Evolutionary conservation across 2,888 invertebrate genomes (phyloP).

Genomic region (Halictus quadricinctus): DNA sequence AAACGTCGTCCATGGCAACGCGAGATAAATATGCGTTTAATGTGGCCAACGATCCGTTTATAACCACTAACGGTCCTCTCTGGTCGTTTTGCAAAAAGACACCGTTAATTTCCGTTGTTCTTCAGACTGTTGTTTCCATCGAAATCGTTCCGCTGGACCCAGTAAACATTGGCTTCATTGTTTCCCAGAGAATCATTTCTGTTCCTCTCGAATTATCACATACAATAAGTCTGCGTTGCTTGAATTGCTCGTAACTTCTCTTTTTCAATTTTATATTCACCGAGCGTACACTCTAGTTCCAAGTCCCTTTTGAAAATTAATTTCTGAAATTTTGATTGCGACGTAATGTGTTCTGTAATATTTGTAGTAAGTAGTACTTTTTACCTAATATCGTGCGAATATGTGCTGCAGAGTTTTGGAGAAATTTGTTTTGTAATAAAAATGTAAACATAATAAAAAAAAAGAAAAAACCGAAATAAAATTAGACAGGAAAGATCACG

Average conservation of each 20-base stretch:
- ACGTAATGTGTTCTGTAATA: background rate
- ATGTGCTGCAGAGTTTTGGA: background rate
- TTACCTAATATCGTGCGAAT: too few relatives aligned
- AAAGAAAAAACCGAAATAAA: too few relatives aligned
- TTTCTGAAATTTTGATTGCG: background rate
- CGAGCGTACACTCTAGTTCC: background rate
- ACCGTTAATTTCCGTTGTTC: constrained; percentile 18
- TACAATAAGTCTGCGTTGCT: background rate
- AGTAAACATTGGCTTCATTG: background rate
- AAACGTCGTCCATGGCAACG: constrained; percentile 57
- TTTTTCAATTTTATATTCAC: background rate
- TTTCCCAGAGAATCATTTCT: background rate
- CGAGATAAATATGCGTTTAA: constrained; percentile 65
- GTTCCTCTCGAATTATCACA: background rate
- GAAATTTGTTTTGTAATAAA: background rate
- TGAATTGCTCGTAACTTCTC: background rate
- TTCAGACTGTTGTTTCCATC: constrained; percentile 7
- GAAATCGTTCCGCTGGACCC: background rate
- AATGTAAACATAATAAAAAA: background rate
- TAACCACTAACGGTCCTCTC: constrained; percentile 40
- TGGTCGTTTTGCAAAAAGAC: background rate
- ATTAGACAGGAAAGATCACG: too few relatives aligned
- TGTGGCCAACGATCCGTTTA: constrained; percentile 41
- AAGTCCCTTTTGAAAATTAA: background rate
- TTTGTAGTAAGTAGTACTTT: background rate